Evolutionary conservation across 1,140 invertebrate genomes (phyloP), one percentile per base, ranked within the genome.

Genomic region (Leptopilina boulardi): DNA sequence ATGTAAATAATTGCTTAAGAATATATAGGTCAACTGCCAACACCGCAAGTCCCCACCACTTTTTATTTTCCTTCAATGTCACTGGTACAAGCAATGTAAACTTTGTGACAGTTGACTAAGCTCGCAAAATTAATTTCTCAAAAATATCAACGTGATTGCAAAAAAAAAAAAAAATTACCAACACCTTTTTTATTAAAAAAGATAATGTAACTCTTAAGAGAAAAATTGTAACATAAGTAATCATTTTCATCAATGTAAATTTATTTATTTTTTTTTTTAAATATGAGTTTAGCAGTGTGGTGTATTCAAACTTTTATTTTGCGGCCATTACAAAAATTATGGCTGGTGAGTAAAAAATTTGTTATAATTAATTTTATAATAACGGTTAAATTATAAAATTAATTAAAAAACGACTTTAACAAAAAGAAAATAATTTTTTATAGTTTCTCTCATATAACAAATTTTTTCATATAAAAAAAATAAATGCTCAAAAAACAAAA

Each of bases 261-360:
- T 23, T 30, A n/a, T n/a, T n/a, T n/a, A n/a, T n/a, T n/a, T n/a
- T n/a, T n/a, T 13, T 15, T 66, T 26, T 30, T 6, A 4, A 66
- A 34, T 5, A 66, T 26, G 56, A 66, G 56, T 26, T 2, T 66
- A 13, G 21, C 56, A 26, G 56, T 30, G 11, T 26, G 21, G 21
- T 23, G 19, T 66, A 23, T 66, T 26, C 23, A 30, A 13, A 15
- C 9, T 23, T 66, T 21, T 15, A 66, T 66, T 66, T 30, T 66
- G 21, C 56, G 56, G 11, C 56, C 56, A 66, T 66, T 66, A 13
- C 56, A 66, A 26, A 2, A 21, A 66, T 66, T 66, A 66, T 66
- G 56, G 56, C 56, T 66, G 56, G 56, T 66, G 15, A 66, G 56
- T 8, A 13, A 26, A 23, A 15, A n/a, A n/a, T n/a, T n/a, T n/a